A percentile compares a stretch with the other conserved stretches of the same genome.
phyloP scores from a whole-genome alignment of 2,113 vertebrate genomes.

The Carassius auratus region DNA sequence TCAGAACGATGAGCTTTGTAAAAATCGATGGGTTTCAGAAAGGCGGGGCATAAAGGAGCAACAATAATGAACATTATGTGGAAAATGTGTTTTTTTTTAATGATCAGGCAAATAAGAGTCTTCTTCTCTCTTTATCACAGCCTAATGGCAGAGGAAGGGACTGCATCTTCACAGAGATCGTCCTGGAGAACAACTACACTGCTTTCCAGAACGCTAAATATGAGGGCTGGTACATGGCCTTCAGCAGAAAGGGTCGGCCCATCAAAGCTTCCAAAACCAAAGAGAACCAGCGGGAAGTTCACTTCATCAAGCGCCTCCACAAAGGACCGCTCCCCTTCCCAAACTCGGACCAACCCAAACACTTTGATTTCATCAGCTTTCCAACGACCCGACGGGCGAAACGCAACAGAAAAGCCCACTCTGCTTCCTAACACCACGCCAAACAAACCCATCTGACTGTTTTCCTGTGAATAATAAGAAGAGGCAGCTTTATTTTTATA shows the following conservation, averaged over 20 bases:
- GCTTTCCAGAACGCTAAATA: conserved; percentile 88
- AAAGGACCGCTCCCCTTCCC: conserved; percentile 87
- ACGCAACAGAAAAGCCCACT: conserved; percentile 78
- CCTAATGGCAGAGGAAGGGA: conserved; percentile 85
- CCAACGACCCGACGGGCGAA: conserved; percentile 79
- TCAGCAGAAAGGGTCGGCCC: conserved; percentile 85
- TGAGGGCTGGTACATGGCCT: conserved; percentile 90
- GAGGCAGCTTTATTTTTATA: conserved; percentile 78
- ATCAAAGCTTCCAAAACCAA: conserved; percentile 85
- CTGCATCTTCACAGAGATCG: conserved; percentile 90
- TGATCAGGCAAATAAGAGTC: background rate
- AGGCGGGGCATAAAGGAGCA: no score
- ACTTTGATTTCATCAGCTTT: conserved; percentile 86
- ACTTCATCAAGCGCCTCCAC: conserved; percentile 92
- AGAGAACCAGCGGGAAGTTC: conserved; percentile 89
- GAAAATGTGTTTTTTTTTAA: background rate
- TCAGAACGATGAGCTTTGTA: no score
- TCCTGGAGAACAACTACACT: conserved; percentile 93
- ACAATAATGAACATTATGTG: no score
- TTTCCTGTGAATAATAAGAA: conserved; percentile 54
- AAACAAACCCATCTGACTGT: background rate
- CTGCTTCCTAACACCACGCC: conserved; percentile 68
- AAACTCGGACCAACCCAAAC: conserved; percentile 82
- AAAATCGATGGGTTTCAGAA: no score
- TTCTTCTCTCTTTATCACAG: conserved; percentile 61